Base-by-base conservation (phyloP, 2,888 invertebrate genomes). In the Leptogaster cylindrica region DNA sequence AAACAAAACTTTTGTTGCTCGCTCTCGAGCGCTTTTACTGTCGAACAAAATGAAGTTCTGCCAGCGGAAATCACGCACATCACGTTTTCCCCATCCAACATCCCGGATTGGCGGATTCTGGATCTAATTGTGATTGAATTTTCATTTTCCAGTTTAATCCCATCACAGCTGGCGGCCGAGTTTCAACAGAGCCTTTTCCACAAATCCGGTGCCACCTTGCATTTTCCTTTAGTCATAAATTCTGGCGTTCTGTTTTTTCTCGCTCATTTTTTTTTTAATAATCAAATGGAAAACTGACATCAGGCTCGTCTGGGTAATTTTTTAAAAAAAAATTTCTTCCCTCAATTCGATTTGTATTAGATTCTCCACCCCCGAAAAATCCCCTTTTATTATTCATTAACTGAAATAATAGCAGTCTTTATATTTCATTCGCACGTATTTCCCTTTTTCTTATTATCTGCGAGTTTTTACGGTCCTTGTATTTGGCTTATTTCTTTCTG, bases 301-400 rank as follows among this genome's bases (percentile, higher is more conserved):
- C 10, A n/a, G 14, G 18, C 1, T 14, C 41, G 5, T 14, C 41
- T 18, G 41, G 41, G 41, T 41, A 5, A 14, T 41, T 41, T 41
- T 14, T 41, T 14, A 18, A 3, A 41, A 7, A 41, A 6, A 7
- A 18, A 18, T 2, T 41, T 18, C 3, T 10, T 16, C n/a, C n/a
- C n/a, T n/a, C n/a, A n/a, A n/a, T n/a, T n/a, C n/a, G n/a, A n/a
- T 41, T 41, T 41, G 14, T 41, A 18, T 41, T 41, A 41, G 41
- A 7, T n/a, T 3, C 18, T 16, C 41, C 41, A 14, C 41, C 41
- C 41, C 14, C 14, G 7, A 16, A 41, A 16, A 41, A n/a, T n/a
- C n/a, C 3, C 14, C 41, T 41, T 1, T 14, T n/a, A 41, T 41
- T 41, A 41, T 41, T 41, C 41, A 41, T 41, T 41, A 41, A 18